phyloP scores from a whole-genome alignment of 2,113 vertebrate genomes.

The Gadus macrocephalus region DNA sequence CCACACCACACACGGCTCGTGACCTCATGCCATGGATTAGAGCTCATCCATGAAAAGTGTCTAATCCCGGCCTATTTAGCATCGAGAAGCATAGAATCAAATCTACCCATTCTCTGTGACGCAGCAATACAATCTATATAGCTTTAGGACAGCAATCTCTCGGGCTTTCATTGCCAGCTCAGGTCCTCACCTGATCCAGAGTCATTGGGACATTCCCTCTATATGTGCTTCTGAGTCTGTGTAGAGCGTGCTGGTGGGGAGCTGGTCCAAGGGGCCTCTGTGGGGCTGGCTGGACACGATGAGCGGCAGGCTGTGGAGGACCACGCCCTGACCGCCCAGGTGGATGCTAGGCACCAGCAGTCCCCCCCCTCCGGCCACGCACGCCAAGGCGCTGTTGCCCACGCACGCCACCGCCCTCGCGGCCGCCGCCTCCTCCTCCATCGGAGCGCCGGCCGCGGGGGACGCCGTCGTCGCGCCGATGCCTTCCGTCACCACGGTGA shows the following conservation, averaged over 20 bases:
- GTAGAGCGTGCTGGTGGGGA: conserved; percentile 64
- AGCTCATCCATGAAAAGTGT: neutral
- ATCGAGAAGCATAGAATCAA: neutral
- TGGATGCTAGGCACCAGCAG: conserved; percentile 61
- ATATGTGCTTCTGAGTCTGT: conserved; percentile 55
- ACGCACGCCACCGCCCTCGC: neutral
- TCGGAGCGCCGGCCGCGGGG: conserved; percentile 40
- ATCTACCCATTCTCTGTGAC: conserved; percentile 25
- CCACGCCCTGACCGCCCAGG: conserved; percentile 59
- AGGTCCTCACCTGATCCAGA: neutral
- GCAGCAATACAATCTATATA: conserved; percentile 16
- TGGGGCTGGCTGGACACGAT: conserved; percentile 54
- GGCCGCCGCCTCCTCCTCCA: conserved; percentile 68
- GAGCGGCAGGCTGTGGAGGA: conserved; percentile 69
- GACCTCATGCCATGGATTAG: too few relatives aligned
- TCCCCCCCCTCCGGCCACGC: conserved; percentile 20
- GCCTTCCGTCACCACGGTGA: conserved; percentile 85
- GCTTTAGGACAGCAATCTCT: neutral
- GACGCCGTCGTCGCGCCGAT: conserved; percentile 47
- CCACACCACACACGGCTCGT: too few relatives aligned
- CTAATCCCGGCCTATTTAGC: neutral
- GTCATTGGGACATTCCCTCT: conserved; percentile 39
- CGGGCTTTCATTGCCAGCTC: neutral
- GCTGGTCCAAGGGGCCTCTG: conserved; percentile 46
- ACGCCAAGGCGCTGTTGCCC: conserved; percentile 24